phyloP scores from a whole-genome alignment of 2,888 invertebrate species.

The Lasiommata megera region DNA sequence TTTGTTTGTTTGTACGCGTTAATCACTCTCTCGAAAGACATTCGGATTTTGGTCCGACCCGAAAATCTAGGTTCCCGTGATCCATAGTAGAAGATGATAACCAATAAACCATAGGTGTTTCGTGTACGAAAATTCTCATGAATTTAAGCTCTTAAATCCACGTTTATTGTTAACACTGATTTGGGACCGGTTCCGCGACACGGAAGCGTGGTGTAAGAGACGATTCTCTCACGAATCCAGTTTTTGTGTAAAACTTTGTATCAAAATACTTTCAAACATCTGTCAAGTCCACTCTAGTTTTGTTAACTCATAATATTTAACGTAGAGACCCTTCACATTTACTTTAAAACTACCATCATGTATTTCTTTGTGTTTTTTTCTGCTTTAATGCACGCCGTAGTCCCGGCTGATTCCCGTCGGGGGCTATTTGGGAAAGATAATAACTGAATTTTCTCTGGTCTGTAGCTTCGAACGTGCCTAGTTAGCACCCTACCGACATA shows the following conservation, averaged over 20 bases:
- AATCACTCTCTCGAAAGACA: too few species aligned
- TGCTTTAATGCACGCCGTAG: too few species aligned
- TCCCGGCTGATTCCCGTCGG: too few species aligned
- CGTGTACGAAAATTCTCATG: slow-evolving; percentile 9
- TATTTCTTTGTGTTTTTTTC: too few species aligned
- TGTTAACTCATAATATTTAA: slow-evolving; percentile 34
- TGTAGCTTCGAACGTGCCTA: too few species aligned
- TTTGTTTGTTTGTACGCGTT: too few species aligned
- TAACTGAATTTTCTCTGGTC: too few species aligned
- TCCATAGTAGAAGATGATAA: too few species aligned
- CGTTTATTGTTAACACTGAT: slow-evolving; percentile 25
- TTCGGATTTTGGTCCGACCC: too few species aligned
- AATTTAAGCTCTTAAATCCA: not conserved
- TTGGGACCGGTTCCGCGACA: slow-evolving; percentile 58
- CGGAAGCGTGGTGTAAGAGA: slow-evolving; percentile 59
- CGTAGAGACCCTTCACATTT: slow-evolving; percentile 6
- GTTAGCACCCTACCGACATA: too few species aligned
- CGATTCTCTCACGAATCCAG: slow-evolving; percentile 57
- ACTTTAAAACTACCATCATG: not conserved
- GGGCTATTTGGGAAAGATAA: too few species aligned
- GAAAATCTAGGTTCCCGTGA: too few species aligned
- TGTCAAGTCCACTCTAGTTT: slow-evolving; percentile 45
- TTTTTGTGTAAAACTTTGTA: slow-evolving; percentile 52
- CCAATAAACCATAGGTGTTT: not conserved
- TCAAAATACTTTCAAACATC: slow-evolving; percentile 44